Evolutionary conservation across 1,140 invertebrate genomes (phyloP).

Genomic region (Mamestra configurata): DNA sequence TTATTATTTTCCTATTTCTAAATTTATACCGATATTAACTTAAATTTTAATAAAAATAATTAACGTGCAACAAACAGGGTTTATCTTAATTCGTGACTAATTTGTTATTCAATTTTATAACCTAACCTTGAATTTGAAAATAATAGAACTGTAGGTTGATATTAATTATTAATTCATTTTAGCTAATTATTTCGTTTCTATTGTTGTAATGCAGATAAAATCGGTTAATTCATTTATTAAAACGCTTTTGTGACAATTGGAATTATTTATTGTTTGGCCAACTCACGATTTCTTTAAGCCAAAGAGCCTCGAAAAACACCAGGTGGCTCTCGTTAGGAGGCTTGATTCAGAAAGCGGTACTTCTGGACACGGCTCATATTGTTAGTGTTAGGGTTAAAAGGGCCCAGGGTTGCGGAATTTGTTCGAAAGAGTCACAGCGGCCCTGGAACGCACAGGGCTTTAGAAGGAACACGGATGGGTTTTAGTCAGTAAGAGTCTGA

Average conservation of each 20-base stretch:
- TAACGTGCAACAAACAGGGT: neutral
- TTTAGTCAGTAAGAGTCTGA: no score
- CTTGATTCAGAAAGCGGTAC: no score
- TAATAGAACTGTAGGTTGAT: neutral
- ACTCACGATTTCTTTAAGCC: neutral
- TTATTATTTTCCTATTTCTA: no score
- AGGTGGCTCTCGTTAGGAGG: no score
- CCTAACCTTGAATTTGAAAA: slow-evolving; percentile 4
- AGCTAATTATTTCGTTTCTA: neutral
- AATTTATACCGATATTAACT: no score
- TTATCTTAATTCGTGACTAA: neutral
- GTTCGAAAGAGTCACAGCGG: no score
- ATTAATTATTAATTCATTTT: neutral
- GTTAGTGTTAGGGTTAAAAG: no score
- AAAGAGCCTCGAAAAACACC: no score
- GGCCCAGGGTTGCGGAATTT: no score
- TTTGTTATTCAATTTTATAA: neutral
- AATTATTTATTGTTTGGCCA: neutral
- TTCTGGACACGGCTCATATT: no score
- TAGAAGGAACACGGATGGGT: no score
- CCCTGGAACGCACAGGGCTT: no score
- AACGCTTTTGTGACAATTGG: neutral
- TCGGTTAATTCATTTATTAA: neutral
- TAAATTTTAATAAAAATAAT: neutral
- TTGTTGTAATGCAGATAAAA: slow-evolving; percentile 1